phyloP scores from a whole-genome alignment of 2,113 vertebrate genomes.

The Poecilia latipinna region DNA sequence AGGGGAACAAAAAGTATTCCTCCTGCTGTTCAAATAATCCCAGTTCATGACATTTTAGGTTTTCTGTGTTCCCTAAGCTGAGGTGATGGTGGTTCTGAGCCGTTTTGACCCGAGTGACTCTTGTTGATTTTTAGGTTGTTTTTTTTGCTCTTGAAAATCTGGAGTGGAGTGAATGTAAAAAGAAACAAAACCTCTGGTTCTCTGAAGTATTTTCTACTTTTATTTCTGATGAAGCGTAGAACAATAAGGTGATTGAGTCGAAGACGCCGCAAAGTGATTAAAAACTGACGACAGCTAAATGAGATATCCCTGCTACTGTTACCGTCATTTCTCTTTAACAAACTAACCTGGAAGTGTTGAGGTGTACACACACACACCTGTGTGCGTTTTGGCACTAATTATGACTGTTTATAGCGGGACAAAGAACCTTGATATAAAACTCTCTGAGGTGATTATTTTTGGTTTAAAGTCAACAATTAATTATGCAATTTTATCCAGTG shows the following conservation, averaged over 20 bases:
- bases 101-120: constrained; percentile 6
- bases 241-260: constrained; percentile 14
- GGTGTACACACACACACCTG: constrained; percentile 1
- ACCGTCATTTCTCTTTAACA: constrained; percentile 11
- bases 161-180: constrained; percentile 25
- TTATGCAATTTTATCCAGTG: constrained; percentile 56
- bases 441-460: background rate
- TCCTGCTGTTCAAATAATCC: constrained; percentile 22
- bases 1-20: constrained; percentile 34
- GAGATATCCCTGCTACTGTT: constrained; percentile 37
- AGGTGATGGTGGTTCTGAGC: constrained; percentile 20
- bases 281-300: constrained; percentile 10
- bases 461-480: constrained; percentile 39
- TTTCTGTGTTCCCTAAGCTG: constrained; percentile 9
- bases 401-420: background rate
- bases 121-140: constrained; percentile 3
- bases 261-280: constrained; percentile 25
- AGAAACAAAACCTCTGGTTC: constrained; percentile 3
- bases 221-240: constrained; percentile 24
- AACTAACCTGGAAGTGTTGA: constrained; percentile 24
- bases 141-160: constrained; percentile 1
- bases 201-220: constrained; percentile 30
- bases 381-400: constrained; percentile 5
- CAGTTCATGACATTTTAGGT: constrained; percentile 8
- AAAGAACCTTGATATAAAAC: background rate